Percentiles rank a stretch among this genome's conserved stretches.
Evolutionary conservation across 1,140 invertebrate genomes (phyloP).

Genomic region (Solen grandis): DNA sequence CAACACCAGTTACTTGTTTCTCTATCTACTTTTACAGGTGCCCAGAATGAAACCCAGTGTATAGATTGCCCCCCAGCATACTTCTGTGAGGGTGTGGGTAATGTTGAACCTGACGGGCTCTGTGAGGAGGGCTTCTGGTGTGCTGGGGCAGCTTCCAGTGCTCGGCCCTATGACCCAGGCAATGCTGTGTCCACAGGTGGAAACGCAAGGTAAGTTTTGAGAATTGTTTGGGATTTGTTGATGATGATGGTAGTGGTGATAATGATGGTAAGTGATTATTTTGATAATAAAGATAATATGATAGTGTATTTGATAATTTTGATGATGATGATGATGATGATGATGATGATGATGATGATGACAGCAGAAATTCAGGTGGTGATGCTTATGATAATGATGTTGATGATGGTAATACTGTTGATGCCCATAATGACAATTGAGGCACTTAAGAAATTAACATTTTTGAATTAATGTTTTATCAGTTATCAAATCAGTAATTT

Average conservation of each 20-base stretch:
- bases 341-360: constrained; percentile 44
- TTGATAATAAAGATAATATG: not conserved
- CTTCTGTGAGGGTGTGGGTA: constrained; percentile 75
- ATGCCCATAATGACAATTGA: constrained; percentile 29
- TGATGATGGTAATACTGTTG: constrained; percentile 20
- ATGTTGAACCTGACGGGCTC: constrained; percentile 69
- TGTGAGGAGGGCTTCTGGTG: constrained; percentile 78
- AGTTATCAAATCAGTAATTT: too few species aligned
- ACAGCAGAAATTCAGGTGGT: constrained; percentile 9
- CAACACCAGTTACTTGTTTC: too few species aligned
- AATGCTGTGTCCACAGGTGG: constrained; percentile 59
- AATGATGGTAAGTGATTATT: constrained; percentile 7
- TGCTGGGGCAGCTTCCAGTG: constrained; percentile 69
- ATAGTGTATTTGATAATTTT: not conserved
- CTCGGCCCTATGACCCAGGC: constrained; percentile 73
- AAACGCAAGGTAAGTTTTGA: constrained; percentile 58
- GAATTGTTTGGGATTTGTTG: not conserved
- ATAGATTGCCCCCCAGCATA: constrained; percentile 75
- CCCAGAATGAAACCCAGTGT: constrained; percentile 69
- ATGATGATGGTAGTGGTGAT: constrained; percentile 2
- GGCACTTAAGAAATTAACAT: too few species aligned
- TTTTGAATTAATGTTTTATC: too few species aligned
- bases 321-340: constrained; percentile 38
- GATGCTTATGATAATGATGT: constrained; percentile 31
- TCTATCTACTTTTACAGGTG: too few species aligned